A percentile compares a stretch with the other conserved stretches of the same genome.
phyloP scores from a whole-genome alignment of 2,797 vertebrate genomes.

The Oreochromis mossambicus region DNA sequence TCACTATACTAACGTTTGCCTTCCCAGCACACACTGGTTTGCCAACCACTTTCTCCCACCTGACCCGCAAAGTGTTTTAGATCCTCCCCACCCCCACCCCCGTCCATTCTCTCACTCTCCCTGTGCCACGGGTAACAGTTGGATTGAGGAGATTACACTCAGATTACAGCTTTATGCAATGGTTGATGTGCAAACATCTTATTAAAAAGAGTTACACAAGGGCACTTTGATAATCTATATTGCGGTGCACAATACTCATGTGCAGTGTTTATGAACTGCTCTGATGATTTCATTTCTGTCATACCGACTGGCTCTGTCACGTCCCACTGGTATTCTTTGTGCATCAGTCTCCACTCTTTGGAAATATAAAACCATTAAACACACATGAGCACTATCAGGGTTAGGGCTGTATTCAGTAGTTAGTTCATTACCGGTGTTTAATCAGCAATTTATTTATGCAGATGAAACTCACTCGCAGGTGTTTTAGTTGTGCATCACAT shows the following conservation, averaged over 20 bases:
- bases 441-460: neutral
- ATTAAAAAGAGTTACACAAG: slow-evolving; percentile 44
- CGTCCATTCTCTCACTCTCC: neutral
- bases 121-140: slow-evolving; percentile 14
- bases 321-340: neutral
- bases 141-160: slow-evolving; percentile 56
- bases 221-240: slow-evolving; percentile 17
- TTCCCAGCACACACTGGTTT: neutral
- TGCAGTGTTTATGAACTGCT: neutral
- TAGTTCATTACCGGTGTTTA: neutral
- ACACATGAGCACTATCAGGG: neutral
- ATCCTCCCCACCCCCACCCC: neutral
- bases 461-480: neutral
- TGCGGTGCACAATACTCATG: neutral
- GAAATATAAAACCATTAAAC: neutral
- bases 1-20: neutral
- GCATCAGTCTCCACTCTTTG: neutral
- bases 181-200: slow-evolving; percentile 47
- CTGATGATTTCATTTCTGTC: neutral
- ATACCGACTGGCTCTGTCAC: neutral
- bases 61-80: neutral
- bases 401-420: neutral
- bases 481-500: neutral
- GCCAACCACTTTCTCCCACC: neutral
- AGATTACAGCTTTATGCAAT: slow-evolving; percentile 57